These are phyloP conservation scores for Holocentrus rufus DNA, from an alignment of 2,797 vertebrate genomes.

Conservation along the genomic window DNA sequence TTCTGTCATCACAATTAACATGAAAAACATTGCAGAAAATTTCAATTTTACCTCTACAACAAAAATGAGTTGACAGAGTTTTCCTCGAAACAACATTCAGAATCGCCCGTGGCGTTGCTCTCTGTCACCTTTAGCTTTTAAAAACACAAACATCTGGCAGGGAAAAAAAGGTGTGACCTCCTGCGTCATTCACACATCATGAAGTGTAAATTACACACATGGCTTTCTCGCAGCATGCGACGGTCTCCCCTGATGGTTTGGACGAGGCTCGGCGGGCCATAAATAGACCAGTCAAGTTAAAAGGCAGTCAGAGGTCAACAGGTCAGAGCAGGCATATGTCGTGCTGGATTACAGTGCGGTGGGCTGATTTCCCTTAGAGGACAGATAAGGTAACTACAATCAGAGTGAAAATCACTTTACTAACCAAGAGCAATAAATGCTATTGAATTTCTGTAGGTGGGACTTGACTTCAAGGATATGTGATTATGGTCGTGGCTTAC, in stretches of 20 bases:
- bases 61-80: background rate
- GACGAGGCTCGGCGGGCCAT: constrained; percentile 28
- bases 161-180: constrained; percentile 21
- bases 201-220: constrained; percentile 41
- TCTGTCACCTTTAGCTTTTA: constrained; percentile 26
- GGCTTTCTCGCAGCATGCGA: constrained; percentile 37
- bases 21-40: no score
- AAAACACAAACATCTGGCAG: constrained; percentile 48
- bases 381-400: constrained; percentile 13
- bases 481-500: constrained; percentile 43
- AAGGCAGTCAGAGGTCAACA: constrained; percentile 54
- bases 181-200: constrained; percentile 36
- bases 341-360: constrained; percentile 27
- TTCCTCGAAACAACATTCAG: background rate
- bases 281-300: constrained; percentile 52
- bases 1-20: no score
- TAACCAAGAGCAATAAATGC: background rate
- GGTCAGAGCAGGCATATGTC: constrained; percentile 40
- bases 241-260: constrained; percentile 43
- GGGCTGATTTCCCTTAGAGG: constrained; percentile 33
- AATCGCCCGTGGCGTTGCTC: background rate
- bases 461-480: background rate
- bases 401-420: background rate
- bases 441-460: background rate
- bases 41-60: no score